A percentile compares a stretch with the other conserved stretches of the same genome.
Evolutionary conservation across 2,113 vertebrate genomes (phyloP).

Genomic region (Eudyptes chrysolophus): DNA sequence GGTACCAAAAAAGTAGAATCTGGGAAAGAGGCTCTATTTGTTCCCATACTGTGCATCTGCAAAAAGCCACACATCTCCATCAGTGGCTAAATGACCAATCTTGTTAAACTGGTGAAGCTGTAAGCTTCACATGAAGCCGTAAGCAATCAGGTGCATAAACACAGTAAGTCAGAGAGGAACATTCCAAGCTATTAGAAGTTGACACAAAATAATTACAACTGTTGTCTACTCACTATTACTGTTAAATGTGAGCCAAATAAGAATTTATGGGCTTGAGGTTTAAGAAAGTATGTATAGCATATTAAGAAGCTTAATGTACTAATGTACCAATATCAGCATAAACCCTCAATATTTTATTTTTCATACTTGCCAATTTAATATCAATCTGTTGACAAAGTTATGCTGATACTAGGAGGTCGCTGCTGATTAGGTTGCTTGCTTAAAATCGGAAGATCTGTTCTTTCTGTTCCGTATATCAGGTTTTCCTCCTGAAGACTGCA

Average conservation of each 20-base stretch:
- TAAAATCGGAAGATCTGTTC: constrained; percentile 80
- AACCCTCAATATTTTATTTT: background rate
- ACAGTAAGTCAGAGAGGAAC: background rate
- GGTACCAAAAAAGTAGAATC: background rate
- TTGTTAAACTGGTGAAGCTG: background rate
- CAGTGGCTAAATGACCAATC: background rate
- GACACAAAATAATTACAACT: background rate
- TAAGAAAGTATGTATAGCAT: background rate
- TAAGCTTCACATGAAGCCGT: background rate
- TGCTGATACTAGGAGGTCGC: constrained; percentile 90
- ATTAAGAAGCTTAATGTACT: background rate
- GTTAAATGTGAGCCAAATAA: background rate
- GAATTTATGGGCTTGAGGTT: background rate
- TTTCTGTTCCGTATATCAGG: constrained; percentile 78
- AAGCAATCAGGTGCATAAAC: background rate
- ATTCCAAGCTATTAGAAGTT: background rate
- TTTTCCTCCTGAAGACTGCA: constrained; percentile 94
- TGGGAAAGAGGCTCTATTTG: background rate
- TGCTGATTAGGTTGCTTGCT: constrained; percentile 81
- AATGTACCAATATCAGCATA: background rate
- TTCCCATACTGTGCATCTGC: background rate
- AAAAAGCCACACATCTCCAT: background rate
- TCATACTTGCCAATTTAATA: background rate
- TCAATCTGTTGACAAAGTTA: constrained; percentile 89
- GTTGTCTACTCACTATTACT: background rate